These are phyloP conservation scores for Nomada ruficornis DNA, from an alignment of 2,888 invertebrate species.

Conservation along the genomic window DNA sequence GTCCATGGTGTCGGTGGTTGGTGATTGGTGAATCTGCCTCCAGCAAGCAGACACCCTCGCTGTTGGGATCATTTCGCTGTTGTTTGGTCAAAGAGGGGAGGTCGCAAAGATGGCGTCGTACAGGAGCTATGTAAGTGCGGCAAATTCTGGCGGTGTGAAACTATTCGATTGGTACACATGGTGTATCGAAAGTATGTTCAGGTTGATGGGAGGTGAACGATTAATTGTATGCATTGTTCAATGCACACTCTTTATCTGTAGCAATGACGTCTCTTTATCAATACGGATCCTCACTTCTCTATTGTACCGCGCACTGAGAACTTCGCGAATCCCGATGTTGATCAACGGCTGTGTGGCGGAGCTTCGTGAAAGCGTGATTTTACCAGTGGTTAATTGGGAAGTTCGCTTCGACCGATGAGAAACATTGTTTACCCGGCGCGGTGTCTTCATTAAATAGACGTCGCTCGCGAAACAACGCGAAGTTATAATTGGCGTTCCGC, in stretches of 20 bases:
- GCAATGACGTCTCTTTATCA: no score
- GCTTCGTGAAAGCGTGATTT: slow-evolving; percentile 6
- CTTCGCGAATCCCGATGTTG: background rate
- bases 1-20: slow-evolving; percentile 59
- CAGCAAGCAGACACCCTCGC: slow-evolving; percentile 25
- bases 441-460: slow-evolving; percentile 41
- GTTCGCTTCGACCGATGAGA: background rate
- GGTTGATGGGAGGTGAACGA: no score
- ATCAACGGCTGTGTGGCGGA: background rate
- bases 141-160: background rate
- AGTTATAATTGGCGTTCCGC: slow-evolving; percentile 50
- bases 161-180: background rate
- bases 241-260: no score
- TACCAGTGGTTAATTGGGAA: slow-evolving; percentile 30
- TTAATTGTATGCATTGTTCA: no score
- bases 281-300: no score
- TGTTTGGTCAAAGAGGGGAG: slow-evolving; percentile 12
- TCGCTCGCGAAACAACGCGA: slow-evolving; percentile 24
- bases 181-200: background rate
- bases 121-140: slow-evolving; percentile 82
- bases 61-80: slow-evolving; percentile 33
- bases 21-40: slow-evolving; percentile 53
- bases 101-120: slow-evolving; percentile 77
- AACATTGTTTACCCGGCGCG: slow-evolving; percentile 41
- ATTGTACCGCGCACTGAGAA: no score